Percentiles rank a stretch among this genome's conserved stretches.
These are phyloP conservation scores for Latrodectus geometricus DNA, from an alignment of 1,140 invertebrate species.

Conservation along the genomic window DNA sequence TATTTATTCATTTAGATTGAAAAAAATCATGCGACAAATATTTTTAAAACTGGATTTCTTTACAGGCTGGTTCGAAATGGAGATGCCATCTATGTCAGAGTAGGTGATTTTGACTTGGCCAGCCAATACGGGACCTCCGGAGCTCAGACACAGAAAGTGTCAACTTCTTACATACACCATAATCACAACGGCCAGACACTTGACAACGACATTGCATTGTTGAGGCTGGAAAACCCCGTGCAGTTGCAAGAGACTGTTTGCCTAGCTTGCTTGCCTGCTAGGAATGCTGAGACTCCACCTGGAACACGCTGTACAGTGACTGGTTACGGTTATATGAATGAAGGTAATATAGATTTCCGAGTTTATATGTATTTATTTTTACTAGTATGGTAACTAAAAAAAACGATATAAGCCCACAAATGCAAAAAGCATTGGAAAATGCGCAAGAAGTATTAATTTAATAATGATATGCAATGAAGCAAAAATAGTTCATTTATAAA, in stretches of 20 bases:
- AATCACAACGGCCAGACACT: slow-evolving; percentile 96
- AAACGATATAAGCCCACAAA: too few relatives aligned
- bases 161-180: slow-evolving; percentile 94
- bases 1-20: too few relatives aligned
- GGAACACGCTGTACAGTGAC: slow-evolving; percentile 92
- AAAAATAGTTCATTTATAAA: too few relatives aligned
- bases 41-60: too few relatives aligned
- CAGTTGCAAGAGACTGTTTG: slow-evolving; percentile 87
- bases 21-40: too few relatives aligned
- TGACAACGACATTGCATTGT: slow-evolving; percentile 93
- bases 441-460: too few relatives aligned
- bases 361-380: background rate
- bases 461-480: too few relatives aligned
- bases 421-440: too few relatives aligned
- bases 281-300: slow-evolving; percentile 85
- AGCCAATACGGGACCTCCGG: slow-evolving; percentile 82
- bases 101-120: slow-evolving; percentile 92
- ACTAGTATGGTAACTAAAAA: too few relatives aligned
- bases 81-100: slow-evolving; percentile 89
- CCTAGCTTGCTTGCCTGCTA: slow-evolving; percentile 86
- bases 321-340: slow-evolving; percentile 93
- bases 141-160: slow-evolving; percentile 87
- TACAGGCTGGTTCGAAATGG: slow-evolving; percentile 87
- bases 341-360: slow-evolving; percentile 75
- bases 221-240: slow-evolving; percentile 91